A percentile compares a stretch with the other conserved stretches of the same genome.
Conservation (phyloP, 2,113 vertebrate species). For the Sturnira hondurensis region DNA sequence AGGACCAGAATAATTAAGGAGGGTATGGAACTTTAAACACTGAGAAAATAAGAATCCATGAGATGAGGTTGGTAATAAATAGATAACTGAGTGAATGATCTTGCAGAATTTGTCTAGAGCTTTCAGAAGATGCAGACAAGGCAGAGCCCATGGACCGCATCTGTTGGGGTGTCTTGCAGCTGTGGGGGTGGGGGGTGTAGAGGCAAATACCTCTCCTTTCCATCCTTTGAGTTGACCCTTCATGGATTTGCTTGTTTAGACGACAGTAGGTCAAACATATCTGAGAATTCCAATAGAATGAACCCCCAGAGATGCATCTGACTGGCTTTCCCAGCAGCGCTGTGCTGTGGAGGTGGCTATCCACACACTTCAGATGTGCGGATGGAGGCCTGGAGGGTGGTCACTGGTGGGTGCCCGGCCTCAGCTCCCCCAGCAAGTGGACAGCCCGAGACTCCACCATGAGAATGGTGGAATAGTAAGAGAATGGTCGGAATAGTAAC, state of each 20-base stretch:
- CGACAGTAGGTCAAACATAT: background rate
- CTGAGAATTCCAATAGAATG: background rate
- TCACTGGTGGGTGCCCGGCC: background rate
- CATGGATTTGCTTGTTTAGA: background rate
- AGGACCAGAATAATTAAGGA: background rate
- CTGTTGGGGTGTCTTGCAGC: background rate
- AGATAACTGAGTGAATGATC: background rate
- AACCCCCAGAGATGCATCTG: background rate
- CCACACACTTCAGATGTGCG: background rate
- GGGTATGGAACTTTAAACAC: background rate
- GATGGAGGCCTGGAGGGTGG: background rate
- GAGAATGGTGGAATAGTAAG: fast-evolving
- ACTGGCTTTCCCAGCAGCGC: fast-evolving
- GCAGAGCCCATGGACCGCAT: no score
- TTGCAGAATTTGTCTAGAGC: background rate
- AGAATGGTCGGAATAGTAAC: no score
- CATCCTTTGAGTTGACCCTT: background rate
- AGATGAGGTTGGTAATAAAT: background rate
- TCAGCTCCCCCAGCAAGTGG: background rate
- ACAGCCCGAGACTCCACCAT: background rate
- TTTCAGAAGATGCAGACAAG: background rate
- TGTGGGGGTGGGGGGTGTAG: no score
- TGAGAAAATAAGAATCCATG: background rate
- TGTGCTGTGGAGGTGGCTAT: no score
- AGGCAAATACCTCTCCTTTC: background rate